Conservation (phyloP, 2,113 vertebrate species). For the Phrynosoma platyrhinos region DNA sequence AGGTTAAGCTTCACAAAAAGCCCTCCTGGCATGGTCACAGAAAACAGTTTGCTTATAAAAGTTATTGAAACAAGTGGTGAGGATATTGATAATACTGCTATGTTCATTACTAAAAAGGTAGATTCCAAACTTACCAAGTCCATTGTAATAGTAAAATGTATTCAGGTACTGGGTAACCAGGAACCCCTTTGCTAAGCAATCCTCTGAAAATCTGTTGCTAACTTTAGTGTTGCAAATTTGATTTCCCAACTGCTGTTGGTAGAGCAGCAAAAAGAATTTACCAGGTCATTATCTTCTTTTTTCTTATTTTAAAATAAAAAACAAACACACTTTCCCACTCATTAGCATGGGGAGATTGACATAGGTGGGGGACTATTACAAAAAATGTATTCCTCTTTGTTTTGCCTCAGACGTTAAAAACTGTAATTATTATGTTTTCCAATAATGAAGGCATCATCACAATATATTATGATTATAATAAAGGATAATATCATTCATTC, state of each 20-base stretch:
- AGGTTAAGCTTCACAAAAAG: neutral
- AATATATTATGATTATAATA: too few relatives aligned
- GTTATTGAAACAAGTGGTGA: neutral
- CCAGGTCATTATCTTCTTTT: conserved; percentile 41
- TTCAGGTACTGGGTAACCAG: neutral
- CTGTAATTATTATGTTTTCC: too few relatives aligned
- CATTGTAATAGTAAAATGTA: neutral
- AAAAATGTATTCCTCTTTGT: too few relatives aligned
- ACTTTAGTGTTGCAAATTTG: conserved; percentile 12
- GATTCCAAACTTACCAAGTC: neutral
- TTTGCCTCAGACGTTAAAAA: too few relatives aligned
- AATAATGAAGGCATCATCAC: too few relatives aligned
- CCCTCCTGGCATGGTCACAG: neutral
- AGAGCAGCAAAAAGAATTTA: conserved; percentile 25
- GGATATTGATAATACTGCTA: neutral
- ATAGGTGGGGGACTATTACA: neutral
- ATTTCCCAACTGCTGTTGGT: conserved; percentile 39
- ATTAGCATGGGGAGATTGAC: conserved; percentile 1
- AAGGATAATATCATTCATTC: too few relatives aligned
- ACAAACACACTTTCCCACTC: conserved; percentile 9
- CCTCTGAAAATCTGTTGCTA: conserved; percentile 24
- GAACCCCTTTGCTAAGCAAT: conserved; percentile 17
- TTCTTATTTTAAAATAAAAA: conserved; percentile 51
- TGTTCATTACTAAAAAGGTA: neutral
- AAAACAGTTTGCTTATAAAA: neutral